These are phyloP conservation scores for Sminthurides aquaticus DNA, from an alignment of 2,888 invertebrate genomes.

Conservation along the genomic window DNA sequence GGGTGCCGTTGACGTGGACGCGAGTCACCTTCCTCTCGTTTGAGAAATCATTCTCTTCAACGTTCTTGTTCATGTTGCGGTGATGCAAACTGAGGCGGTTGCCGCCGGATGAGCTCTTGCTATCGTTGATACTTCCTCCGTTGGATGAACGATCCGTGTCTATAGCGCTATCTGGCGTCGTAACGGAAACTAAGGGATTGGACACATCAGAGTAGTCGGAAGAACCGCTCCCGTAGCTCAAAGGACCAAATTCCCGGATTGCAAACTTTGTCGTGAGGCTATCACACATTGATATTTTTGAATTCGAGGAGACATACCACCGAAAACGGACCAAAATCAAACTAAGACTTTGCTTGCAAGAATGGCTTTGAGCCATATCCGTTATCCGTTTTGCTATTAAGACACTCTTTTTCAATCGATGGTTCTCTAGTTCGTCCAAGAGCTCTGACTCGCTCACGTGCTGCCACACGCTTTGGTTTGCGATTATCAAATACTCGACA, in stretches of 20 bases:
- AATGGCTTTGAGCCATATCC: slow-evolving; percentile 82
- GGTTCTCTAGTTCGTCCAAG: slow-evolving; percentile 62
- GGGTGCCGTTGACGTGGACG: slow-evolving; percentile 7
- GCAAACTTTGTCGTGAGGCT: slow-evolving; percentile 21
- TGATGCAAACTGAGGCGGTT: not conserved
- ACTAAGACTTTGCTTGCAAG: slow-evolving; percentile 78
- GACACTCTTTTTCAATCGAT: slow-evolving; percentile 40
- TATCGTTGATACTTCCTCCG: slow-evolving; percentile 29
- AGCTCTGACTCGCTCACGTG: slow-evolving; percentile 74
- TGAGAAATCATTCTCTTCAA: slow-evolving; percentile 23
- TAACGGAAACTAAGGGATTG: slow-evolving; percentile 41
- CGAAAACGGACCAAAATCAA: slow-evolving; percentile 65
- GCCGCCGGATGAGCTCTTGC: slow-evolving; percentile 18
- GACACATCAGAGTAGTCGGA: slow-evolving; percentile 40
- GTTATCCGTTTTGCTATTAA: slow-evolving; percentile 80
- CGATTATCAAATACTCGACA: slow-evolving; percentile 74
- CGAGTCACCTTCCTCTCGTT: slow-evolving; percentile 17
- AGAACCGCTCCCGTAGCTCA: slow-evolving; percentile 40
- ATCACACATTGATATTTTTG: slow-evolving; percentile 11
- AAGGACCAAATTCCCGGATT: slow-evolving; percentile 36
- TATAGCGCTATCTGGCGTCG: slow-evolving; percentile 42
- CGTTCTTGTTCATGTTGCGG: slow-evolving; percentile 13
- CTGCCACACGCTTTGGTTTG: slow-evolving; percentile 73
- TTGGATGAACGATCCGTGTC: slow-evolving; percentile 40
- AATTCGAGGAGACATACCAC: slow-evolving; percentile 29